Conservation (phyloP, 2,888 invertebrate species). For the Chelonus formosanus region DNA sequence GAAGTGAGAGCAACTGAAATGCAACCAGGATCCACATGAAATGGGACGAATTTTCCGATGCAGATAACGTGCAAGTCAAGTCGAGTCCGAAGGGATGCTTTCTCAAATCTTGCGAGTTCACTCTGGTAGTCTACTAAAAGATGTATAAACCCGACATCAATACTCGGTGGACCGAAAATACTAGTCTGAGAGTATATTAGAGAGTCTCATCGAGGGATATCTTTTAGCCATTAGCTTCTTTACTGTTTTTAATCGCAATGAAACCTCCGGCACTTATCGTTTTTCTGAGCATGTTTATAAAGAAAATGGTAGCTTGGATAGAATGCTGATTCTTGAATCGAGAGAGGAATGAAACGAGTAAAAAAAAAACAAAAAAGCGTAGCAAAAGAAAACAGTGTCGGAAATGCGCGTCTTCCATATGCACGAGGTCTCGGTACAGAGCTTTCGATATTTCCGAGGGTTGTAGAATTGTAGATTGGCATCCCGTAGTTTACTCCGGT, state of each 20-base stretch:
- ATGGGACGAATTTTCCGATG: constrained; percentile 10
- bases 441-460: constrained; percentile 25
- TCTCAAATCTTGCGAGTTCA: constrained; percentile 7
- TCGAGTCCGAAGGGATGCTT: constrained; percentile 14
- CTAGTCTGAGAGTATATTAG: neutral
- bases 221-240: neutral
- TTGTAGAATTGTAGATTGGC: constrained; percentile 31
- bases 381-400: neutral
- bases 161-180: constrained; percentile 10
- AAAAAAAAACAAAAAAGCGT: neutral
- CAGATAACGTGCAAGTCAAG: constrained; percentile 21
- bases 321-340: constrained; percentile 5
- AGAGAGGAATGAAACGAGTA: neutral
- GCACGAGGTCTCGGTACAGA: constrained; percentile 20
- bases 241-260: constrained; percentile 8
- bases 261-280: constrained; percentile 4
- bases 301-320: neutral
- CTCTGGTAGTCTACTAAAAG: constrained; percentile 1
- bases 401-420: constrained; percentile 27
- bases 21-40: neutral
- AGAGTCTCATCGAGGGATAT: neutral
- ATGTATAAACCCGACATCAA: neutral
- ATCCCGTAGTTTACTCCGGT: constrained; percentile 9
- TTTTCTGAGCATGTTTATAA: neutral
- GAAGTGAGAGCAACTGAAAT: neutral